Conservation (phyloP, 2,888 invertebrate genomes). For the Cephus pygmeus region DNA sequence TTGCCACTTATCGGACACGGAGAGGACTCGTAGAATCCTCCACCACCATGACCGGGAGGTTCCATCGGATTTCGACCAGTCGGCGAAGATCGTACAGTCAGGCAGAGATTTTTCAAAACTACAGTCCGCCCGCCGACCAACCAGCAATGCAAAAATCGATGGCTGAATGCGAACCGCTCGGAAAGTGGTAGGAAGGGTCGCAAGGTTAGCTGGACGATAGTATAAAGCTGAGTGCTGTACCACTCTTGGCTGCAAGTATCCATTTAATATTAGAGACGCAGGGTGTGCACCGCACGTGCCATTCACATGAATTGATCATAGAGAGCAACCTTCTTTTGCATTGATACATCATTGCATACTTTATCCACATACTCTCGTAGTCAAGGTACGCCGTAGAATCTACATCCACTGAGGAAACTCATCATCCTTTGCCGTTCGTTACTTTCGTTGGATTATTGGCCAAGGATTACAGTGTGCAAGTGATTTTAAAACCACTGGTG, state of each 20-base stretch:
- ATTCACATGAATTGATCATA: neutral
- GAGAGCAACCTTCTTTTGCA: neutral
- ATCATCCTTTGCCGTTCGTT: conserved; percentile 1
- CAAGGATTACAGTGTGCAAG: conserved; percentile 25
- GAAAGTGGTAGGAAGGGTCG: conserved; percentile 40
- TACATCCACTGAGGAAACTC: neutral
- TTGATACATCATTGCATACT: neutral
- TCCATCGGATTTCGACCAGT: conserved; percentile 11
- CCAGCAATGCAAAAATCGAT: conserved; percentile 23
- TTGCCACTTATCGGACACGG: neutral
- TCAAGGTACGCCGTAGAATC: neutral
- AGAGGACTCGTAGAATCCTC: neutral
- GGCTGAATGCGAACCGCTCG: conserved; percentile 2
- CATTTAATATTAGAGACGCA: conserved; percentile 25
- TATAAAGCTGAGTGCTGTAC: conserved; percentile 35
- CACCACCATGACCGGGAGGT: neutral
- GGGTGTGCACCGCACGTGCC: neutral
- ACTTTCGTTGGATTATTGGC: conserved; percentile 8
- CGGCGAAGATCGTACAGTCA: conserved; percentile 8
- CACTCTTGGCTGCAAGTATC: conserved; percentile 30
- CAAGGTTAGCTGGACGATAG: conserved; percentile 36
- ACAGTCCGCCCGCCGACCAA: conserved; percentile 19
- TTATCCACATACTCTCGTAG: neutral
- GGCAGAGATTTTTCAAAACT: conserved; percentile 22
- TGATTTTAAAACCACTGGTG: neutral